A percentile compares a stretch with the other conserved stretches of the same genome.
Conservation (phyloP, 2,113 vertebrate genomes). For the Cariama cristata region DNA sequence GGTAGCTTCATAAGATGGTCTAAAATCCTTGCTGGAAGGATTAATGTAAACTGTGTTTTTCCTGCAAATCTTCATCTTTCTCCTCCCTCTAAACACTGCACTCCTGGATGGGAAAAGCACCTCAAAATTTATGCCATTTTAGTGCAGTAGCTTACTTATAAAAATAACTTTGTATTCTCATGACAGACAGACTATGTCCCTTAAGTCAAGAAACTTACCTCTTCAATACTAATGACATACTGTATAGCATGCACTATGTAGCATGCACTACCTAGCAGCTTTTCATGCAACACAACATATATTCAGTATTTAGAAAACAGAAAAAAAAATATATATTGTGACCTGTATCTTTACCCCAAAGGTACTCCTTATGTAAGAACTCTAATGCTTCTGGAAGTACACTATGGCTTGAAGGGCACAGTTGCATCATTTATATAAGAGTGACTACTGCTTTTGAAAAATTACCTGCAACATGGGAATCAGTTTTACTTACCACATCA, state of each 20-base stretch:
- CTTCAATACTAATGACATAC: neutral
- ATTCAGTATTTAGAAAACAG: neutral
- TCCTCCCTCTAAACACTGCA: neutral
- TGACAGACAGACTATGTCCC: neutral
- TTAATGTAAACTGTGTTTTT: neutral
- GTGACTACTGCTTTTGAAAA: neutral
- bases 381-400: neutral
- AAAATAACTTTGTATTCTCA: neutral
- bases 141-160: neutral
- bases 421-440: neutral
- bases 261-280: neutral
- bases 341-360: neutral
- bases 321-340: neutral
- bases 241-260: neutral
- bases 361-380: neutral
- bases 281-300: neutral
- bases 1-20: neutral
- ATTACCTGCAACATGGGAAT: neutral
- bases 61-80: neutral
- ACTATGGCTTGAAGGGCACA: neutral
- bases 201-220: neutral
- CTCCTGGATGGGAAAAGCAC: neutral
- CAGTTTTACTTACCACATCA: neutral
- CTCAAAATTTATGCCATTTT: neutral
- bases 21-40: neutral